Conservation (phyloP, 2,797 vertebrate species). For the Phoxinus dragarum region DNA sequence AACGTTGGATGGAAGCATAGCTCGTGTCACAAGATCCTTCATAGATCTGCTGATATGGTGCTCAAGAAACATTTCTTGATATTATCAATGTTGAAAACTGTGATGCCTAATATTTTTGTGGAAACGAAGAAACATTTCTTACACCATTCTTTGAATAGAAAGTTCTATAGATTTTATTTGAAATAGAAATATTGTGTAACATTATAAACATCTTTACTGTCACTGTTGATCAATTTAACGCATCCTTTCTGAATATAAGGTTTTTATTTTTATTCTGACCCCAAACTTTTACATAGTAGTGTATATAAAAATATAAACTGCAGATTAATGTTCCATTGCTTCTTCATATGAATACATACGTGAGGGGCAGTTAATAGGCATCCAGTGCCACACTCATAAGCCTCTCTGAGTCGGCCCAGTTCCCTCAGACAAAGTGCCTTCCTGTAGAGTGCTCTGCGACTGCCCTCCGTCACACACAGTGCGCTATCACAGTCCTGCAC, state of each 20-base stretch:
- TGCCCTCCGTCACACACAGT: conserved; percentile 82
- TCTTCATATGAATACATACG: conserved; percentile 73
- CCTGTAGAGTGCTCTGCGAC: conserved; percentile 90
- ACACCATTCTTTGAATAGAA: background rate
- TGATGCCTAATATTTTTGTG: background rate
- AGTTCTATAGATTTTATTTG: no score
- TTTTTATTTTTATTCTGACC: background rate
- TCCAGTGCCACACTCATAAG: conserved; percentile 93
- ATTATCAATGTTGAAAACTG: background rate
- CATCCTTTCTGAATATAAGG: background rate
- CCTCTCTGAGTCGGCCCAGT: conserved; percentile 91
- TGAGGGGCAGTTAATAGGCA: conserved; percentile 93
- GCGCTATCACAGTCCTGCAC: conserved; percentile 93
- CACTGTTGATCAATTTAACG: background rate
- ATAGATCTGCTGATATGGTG: background rate
- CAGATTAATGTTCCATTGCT: background rate
- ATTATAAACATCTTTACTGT: background rate
- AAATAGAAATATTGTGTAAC: no score
- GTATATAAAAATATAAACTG: no score
- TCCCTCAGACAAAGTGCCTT: conserved; percentile 91
- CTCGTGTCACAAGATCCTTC: background rate
- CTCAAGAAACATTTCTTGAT: background rate
- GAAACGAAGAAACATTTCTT: background rate
- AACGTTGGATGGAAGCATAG: no score
- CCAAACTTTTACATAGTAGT: background rate